Evolutionary conservation across 1,140 invertebrate species (phyloP).

Genomic region (Brachionus sp.): DNA sequence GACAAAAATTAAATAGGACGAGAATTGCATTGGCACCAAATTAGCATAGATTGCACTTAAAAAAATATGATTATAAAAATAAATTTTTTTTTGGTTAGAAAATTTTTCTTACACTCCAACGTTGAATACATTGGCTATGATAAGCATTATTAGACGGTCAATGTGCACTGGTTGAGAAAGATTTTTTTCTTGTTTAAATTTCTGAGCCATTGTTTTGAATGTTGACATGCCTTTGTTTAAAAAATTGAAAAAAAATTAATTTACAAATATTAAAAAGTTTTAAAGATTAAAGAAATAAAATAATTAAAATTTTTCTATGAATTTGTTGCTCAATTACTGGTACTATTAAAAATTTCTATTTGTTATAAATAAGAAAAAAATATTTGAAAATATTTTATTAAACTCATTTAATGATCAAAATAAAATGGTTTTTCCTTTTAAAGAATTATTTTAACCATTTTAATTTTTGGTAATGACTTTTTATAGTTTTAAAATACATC

Average conservation of each 20-base stretch:
- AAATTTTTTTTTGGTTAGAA: neutral
- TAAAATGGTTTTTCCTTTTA: too few species aligned
- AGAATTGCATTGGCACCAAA: slow-evolving; percentile 68
- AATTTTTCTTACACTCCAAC: slow-evolving; percentile 64
- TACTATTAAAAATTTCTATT: too few species aligned
- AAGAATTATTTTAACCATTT: too few species aligned
- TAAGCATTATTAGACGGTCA: slow-evolving; percentile 58
- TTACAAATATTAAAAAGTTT: neutral
- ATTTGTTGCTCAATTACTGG: too few species aligned
- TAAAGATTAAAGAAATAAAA: too few species aligned
- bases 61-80: neutral
- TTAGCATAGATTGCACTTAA: slow-evolving; percentile 67
- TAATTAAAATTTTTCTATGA: too few species aligned
- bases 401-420: too few species aligned
- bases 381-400: too few species aligned
- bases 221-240: slow-evolving; percentile 14
- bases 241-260: neutral
- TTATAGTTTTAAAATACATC: too few species aligned
- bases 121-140: slow-evolving; percentile 71
- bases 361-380: too few species aligned
- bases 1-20: slow-evolving; percentile 76
- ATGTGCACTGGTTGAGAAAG: slow-evolving; percentile 13
- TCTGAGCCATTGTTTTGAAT: slow-evolving; percentile 34
- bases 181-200: slow-evolving; percentile 41
- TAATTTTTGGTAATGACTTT: too few species aligned